Base-by-base conservation (phyloP, 2,113 vertebrate genomes). In the Hypanus sabinus region DNA sequence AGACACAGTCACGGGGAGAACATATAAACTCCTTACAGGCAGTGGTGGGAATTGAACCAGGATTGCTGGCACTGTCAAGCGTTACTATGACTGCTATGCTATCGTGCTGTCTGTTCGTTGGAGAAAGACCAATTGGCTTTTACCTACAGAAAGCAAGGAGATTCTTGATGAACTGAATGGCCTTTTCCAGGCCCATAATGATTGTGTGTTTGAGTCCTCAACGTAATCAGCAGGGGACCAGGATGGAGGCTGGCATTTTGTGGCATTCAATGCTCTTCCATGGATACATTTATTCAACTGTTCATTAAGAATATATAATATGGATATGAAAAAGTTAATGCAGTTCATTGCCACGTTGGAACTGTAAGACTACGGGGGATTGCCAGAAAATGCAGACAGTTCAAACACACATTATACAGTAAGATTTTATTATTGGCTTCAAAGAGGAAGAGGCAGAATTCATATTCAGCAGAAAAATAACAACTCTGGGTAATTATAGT, bases 381-480 rank as follows among this genome's bases (percentile, higher is more conserved):
- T 88, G 85, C 2, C 27, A 20, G 60, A 62, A 7, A 88, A 87
- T n/a, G 11, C 27, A 30, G 27, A 57, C 55, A 87, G 11, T 14
- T 60, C 27, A 62, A 87, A n/a, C 30, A 87, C 3, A 33, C 16
- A 65, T 65, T 33, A 65, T 18, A 65, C 12, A 33, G 60, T 27
- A 4, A 65, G 16, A 65, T 65, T 62, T 33, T 33, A 65, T 33
- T 65, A 33, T 12, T 12, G 62, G 57, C 12, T 3, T 7, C 16
- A 20, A 88, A 88, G n/a, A 65, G 1, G 65, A 65, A 30, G 85
- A 88, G 60, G 12, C 30, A 65, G 85, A 33, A 88, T 88, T 11
- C 85, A 88, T 65, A 62, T 16, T n/a, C n/a, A 65, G 60, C 85
- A 88, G 85, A 88, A 88, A 71, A 88, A 33, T 65, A 62, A 62